Evolutionary conservation across 2,888 invertebrate species (phyloP), one percentile per base, ranked within the genome.

Genomic region (Desoria tigrina): DNA sequence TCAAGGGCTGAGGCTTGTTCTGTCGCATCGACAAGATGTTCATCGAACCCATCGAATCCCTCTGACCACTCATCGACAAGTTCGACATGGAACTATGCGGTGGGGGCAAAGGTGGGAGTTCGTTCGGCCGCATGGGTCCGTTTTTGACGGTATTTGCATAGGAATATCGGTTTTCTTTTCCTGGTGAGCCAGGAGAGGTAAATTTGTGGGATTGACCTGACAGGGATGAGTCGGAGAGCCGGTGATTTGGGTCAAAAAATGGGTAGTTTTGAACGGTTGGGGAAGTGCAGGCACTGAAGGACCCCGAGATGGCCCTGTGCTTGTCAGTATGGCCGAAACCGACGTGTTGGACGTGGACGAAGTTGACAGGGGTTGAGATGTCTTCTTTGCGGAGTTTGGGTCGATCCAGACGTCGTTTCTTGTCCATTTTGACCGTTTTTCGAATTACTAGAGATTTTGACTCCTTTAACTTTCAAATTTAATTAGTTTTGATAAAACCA

Each of bases 331-430:
- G 45, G 4, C 51, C 51, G 39, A 62, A 66, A 6, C 71, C 71
- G 3, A 66, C 68, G 42, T 71, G 71, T 24, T 71, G 50, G 37
- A 72, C 49, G 39, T 72, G 71, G 1, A 66, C 66, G 51, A 72
- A 72, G 54, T 72, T 65, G 3, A 60, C 53, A 6, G 71, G 71
- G 21, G 61, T 63, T 1, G 68, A 63, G n/a, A 72, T 72, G 26
- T 72, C 71, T 32, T 69, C 69, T 49, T 72, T 72, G 18, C 60
- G 62, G 2, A 72, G 28, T 32, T 24, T 51, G 18, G 24, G 24
- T 27, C 42, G 49, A 6, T 45, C 45, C 3, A 24, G 24, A 2
- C 9, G 4, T 32, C 28, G 26, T n/a, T 27, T 26, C 23, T 55
- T 62, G 1, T 53, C 54, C 54, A 51, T 61, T 50, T 26, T 42